A percentile compares a stretch with the other conserved stretches of the same genome.
Evolutionary conservation across 1,140 invertebrate genomes (phyloP).

Genomic region (Drosophila subpulchrella): DNA sequence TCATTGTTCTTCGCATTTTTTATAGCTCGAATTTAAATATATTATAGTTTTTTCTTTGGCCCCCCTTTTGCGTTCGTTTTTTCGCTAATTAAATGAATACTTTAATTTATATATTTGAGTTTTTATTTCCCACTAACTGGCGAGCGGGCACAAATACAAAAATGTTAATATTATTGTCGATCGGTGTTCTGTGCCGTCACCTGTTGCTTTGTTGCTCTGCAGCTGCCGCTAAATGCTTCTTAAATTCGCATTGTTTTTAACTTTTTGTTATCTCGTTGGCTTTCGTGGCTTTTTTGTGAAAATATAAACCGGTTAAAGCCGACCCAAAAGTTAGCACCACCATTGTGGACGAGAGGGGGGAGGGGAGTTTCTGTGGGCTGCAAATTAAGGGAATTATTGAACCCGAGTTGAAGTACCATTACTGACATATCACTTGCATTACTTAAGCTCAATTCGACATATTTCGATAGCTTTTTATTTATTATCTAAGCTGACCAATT

Average conservation of each 20-base stretch:
- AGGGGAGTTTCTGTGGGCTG: constrained; percentile 5
- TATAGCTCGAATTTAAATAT: constrained; percentile 14
- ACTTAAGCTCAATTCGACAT: background rate
- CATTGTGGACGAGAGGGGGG: background rate
- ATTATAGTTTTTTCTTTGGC: constrained; percentile 11
- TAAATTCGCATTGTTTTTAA: constrained; percentile 33
- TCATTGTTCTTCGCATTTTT: constrained; percentile 16
- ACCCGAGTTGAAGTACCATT: constrained; percentile 9
- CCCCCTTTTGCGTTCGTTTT: constrained; percentile 23
- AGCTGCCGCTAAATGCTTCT: constrained; percentile 36
- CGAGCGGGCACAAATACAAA: constrained; percentile 1
- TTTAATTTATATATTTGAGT: constrained; percentile 47
- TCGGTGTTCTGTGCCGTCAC: constrained; percentile 51
- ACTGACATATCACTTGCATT: constrained; percentile 7
- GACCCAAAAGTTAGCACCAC: constrained; percentile 59
- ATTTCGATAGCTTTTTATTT: background rate
- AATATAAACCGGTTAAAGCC: constrained; percentile 69
- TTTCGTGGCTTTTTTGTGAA: constrained; percentile 48
- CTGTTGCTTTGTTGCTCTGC: constrained; percentile 61
- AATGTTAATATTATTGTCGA: constrained; percentile 37
- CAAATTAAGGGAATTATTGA: constrained; percentile 31
- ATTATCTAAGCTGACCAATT: background rate
- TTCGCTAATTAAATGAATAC: constrained; percentile 62
- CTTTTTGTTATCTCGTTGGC: constrained; percentile 45
- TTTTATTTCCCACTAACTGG: constrained; percentile 35